Evolutionary conservation across 2,888 invertebrate species (phyloP), one percentile per base, ranked within the genome.

Genomic region (Mythimna loreyi): DNA sequence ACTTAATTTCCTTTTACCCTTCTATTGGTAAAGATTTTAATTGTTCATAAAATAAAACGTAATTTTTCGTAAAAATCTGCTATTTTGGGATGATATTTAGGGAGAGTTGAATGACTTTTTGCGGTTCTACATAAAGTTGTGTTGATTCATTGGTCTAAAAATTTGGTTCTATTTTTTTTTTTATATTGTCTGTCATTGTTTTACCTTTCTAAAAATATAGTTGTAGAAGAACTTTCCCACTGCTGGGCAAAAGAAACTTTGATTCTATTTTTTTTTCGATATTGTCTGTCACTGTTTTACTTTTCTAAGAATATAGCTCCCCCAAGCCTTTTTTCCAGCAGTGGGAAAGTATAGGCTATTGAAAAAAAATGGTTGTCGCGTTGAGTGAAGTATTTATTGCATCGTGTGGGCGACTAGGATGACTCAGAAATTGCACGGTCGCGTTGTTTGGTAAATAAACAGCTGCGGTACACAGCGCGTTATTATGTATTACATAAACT

Each of bases 401-500:
- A 21, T 11, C 19, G 71, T 33, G 58, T 77, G 73, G 69, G 70
- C 25, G 79, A 60, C 66, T 68, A 56, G 11, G 61, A 68, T 82
- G 85, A 75, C 66, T 75, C 78, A 80, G 49, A 56, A 71, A 55
- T 72, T 40, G 62, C 53, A 56, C 66, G 68, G 59, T 67, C 28
- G 65, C 56, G 55, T 45, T 78, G 72, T 72, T 81, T 77, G 59
- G 68, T 82, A 73, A 81, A 81, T 81, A 81, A 79, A 79, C 64
- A 73, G 53, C 47, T 30, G 56, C 65, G n/a, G 60, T 56, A 57
- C 61, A 57, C 59, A 49, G 40, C 53, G 58, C 9, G 36, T 65
- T 64, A 62, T 80, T 72, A 67, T 55, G 43, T 76, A 67, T 73
- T 76, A 81, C 84, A 74, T 74, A 65, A 72, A 52, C 23, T n/a